Conservation (phyloP, 2,113 vertebrate genomes). For the Prinia subflava region DNA sequence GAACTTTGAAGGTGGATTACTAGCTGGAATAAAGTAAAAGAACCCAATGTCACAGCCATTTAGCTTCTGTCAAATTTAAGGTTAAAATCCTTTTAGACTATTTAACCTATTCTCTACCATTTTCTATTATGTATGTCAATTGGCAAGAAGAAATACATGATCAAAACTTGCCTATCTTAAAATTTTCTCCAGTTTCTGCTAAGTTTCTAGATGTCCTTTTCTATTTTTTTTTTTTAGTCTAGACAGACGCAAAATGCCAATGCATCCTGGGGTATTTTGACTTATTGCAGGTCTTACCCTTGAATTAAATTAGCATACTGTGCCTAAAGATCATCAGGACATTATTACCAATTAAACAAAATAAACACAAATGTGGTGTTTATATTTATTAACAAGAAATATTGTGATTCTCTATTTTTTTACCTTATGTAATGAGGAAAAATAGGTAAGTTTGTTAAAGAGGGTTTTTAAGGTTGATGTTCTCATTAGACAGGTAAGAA, state of each 20-base stretch:
- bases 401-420: not conserved
- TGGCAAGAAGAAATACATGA: constrained; percentile 66
- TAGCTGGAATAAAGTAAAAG: constrained; percentile 86
- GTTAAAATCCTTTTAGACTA: constrained; percentile 82
- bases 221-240: not conserved
- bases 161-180: constrained; percentile 67
- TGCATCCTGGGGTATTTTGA: not conserved
- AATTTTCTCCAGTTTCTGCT: constrained; percentile 62
- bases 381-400: not conserved
- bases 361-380: not conserved
- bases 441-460: not conserved
- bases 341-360: not conserved
- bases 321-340: not conserved
- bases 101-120: constrained; percentile 82
- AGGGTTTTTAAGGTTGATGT: not conserved
- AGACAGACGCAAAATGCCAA: not conserved
- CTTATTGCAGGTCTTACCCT: not conserved
- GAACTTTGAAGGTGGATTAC: constrained; percentile 93
- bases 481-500: not conserved
- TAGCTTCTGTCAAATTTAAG: constrained; percentile 88
- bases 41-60: constrained; percentile 88
- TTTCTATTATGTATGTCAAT: constrained; percentile 76
- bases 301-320: not conserved
- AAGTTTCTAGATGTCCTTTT: constrained; percentile 53
- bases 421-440: not conserved